Conservation (phyloP, 2,797 vertebrate genomes). For the Sus cebifrons region DNA sequence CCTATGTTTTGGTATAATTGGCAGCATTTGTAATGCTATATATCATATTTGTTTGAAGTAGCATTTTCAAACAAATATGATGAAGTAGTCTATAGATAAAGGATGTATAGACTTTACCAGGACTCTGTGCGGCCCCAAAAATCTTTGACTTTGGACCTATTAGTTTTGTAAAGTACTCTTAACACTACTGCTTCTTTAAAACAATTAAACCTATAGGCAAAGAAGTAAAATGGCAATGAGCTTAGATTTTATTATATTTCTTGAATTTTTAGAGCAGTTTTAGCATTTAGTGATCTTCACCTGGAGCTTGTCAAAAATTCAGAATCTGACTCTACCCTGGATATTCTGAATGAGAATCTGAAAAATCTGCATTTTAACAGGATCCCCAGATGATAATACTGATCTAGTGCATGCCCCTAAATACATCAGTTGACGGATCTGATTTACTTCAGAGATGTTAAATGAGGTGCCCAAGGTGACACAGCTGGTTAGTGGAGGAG, state of each 20-base stretch:
- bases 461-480: neutral
- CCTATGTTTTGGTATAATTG: neutral
- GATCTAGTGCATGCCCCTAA: neutral
- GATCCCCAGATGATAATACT: neutral
- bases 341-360: constrained; percentile 7
- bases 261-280: neutral
- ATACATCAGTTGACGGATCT: neutral
- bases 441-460: neutral
- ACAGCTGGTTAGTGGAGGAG: neutral
- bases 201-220: constrained; percentile 12
- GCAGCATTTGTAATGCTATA: neutral
- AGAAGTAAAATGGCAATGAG: neutral
- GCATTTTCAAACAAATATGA: neutral
- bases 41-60: neutral
- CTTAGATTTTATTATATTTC: constrained; percentile 4
- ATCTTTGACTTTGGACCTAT: neutral
- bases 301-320: neutral
- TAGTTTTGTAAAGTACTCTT: neutral
- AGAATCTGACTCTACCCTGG: neutral
- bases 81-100: neutral
- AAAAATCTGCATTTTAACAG: neutral
- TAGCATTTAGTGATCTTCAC: neutral
- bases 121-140: neutral
- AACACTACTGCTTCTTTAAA: neutral
- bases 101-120: neutral